Evolutionary conservation across 2,888 invertebrate species (phyloP), one percentile per base, ranked within the genome.

Genomic region (Phasia obesa): DNA sequence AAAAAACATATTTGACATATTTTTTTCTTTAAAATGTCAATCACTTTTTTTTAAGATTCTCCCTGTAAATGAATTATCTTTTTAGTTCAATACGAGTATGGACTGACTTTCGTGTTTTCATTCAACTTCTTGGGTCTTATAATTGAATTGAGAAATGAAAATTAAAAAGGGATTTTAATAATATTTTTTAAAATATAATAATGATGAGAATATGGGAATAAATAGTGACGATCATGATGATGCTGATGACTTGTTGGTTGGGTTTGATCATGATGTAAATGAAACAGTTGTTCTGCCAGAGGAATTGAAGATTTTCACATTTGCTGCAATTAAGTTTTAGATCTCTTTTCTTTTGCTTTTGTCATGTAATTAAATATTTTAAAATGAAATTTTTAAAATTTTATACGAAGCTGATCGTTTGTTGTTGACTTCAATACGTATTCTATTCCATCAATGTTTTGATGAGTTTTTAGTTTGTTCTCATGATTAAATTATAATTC

Each of bases 11-110:
- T 79, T 79, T 79, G 71, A 83, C 75, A 83, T 83, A 71, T 79
- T 83, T 83, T 65, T 19, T 71, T 55, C 49, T 69, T 67, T 60
- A 53, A 83, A 83, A 71, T 76, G 83, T 83, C 79, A 83, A 83
- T 83, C 83, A 83, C 70, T 60, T 69, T 47, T 60, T 47, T 19
- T 15, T 25, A 38, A 53, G 60, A 38, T 9, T 55, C 21, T 70
- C 3, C 35, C 64, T 77, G 9, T 15, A n/a, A 11, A 49, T 4
- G 15, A 19, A 31, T 2, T 7, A 15, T 17, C 7, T 42, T 53
- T 53, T 67, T 19, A 13, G 9, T 55, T 27, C 57, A 23, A 31
- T 53, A 0, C 15, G 35, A 35, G 11, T n/a, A 42, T 27, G 3
- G 15, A 42, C 38, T 13, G 62, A 49, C 47, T 60, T 19, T 31